Base-by-base conservation (phyloP, 2,888 invertebrate genomes). In the Mesoligia furuncula region DNA sequence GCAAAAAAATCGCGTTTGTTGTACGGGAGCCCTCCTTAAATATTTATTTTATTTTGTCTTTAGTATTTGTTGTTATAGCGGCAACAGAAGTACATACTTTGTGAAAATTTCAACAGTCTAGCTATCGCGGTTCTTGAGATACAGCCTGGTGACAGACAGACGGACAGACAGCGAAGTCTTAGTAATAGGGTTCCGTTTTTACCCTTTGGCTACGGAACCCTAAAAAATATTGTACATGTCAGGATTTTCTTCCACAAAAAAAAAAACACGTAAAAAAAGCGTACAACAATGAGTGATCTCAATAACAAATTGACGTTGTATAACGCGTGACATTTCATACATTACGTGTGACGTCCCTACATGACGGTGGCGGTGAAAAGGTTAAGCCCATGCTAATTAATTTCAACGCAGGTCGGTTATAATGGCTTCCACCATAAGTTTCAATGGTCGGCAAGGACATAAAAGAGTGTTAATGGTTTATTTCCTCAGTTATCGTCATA, bases 301-400 rank as follows among this genome's bases (percentile, higher is more conserved):
- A 70, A 64, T 76, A 85, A 85, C 59, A 81, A 83, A 85, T 81
- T 70, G 71, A 31, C 64, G 73, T 81, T 57, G 64, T 61, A 67
- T 73, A n/a, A 51, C 27, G 36, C 31, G n/a, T 66, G 67, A 61
- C 66, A 36, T 64, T 61, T 75, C 69, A 61, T 31, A 27, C 57
- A 62, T 77, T 67, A 78, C 69, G 31, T 51, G 20, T 11, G 13
- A 27, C 78, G 61, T 65, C 36, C 73, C 71, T 57, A 73, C 83
- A 75, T 45, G 83, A 71, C 73, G 62, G 13, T 61, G 20, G 73
- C 79, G 42, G 54, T 66, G 45, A 64, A 73, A 64, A 73, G 83
- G 78, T 78, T 84, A 75, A 85, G 61, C 72, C 64, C 51, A n/a
- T 7, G 36, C 73, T 84, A 84, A 84, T 84, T 85, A 85, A 85